Conservation (phyloP, 2,113 vertebrate genomes). For the Raphicerus campestris region DNA sequence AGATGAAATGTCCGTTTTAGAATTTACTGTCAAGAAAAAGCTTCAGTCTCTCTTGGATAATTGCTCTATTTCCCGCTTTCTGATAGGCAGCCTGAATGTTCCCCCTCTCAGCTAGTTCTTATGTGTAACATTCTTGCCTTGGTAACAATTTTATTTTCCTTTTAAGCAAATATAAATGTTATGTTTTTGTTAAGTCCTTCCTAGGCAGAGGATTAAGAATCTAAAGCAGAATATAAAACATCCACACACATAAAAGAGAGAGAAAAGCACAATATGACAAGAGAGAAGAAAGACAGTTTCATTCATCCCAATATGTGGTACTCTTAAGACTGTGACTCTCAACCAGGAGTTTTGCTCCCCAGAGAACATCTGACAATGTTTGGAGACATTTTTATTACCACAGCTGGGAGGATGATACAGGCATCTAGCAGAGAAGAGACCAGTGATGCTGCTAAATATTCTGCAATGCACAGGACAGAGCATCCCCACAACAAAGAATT, state of each 20-base stretch:
- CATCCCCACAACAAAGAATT: neutral
- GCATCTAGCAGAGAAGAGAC: neutral
- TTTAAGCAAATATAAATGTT: neutral
- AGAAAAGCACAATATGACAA: neutral
- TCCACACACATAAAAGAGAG: neutral
- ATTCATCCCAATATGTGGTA: neutral
- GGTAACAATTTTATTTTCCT: neutral
- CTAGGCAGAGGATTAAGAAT: neutral
- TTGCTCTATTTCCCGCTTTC: neutral
- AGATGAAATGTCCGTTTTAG: neutral
- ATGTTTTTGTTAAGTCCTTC: neutral
- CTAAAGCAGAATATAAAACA: neutral
- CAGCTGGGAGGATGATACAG: neutral
- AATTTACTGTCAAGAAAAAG: neutral
- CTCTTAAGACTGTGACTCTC: neutral
- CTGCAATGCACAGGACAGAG: neutral
- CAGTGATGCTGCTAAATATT: neutral
- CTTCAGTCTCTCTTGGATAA: neutral
- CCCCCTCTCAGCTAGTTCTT: neutral
- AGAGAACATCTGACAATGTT: neutral
- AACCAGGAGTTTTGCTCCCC: neutral
- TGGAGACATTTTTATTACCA: neutral
- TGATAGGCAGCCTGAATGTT: neutral
- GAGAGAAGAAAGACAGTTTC: neutral
- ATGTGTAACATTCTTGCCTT: neutral